Conservation (phyloP, 2,113 vertebrate genomes). For the Toxotes chatareus region DNA sequence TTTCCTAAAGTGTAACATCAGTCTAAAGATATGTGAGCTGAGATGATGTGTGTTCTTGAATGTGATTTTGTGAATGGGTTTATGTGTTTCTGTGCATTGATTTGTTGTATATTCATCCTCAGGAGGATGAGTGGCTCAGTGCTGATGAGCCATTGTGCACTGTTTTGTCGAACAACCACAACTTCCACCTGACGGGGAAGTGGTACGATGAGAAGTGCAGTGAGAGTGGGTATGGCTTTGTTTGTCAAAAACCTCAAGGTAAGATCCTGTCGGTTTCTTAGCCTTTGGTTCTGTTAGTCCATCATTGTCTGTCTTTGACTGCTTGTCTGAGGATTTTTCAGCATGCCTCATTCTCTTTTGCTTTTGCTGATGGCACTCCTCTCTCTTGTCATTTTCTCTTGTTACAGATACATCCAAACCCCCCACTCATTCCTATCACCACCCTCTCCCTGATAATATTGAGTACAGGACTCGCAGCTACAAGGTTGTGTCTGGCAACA, state of each 20-base stretch:
- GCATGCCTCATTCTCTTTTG: neutral
- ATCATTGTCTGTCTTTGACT: conserved; percentile 1
- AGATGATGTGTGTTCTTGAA: neutral
- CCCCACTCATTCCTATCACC: conserved; percentile 80
- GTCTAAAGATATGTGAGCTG: neutral
- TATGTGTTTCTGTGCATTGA: conserved; percentile 9
- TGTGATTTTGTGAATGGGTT: neutral
- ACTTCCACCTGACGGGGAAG: conserved; percentile 92
- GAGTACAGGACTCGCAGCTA: conserved; percentile 91
- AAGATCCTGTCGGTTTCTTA: conserved; percentile 49
- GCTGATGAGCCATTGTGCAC: conserved; percentile 84
- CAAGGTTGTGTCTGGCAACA: conserved; percentile 88
- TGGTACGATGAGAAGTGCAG: conserved; percentile 94
- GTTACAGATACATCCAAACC: conserved; percentile 80
- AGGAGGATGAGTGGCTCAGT: conserved; percentile 71
- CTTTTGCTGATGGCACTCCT: neutral
- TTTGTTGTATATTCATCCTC: neutral
- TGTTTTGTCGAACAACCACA: conserved; percentile 90
- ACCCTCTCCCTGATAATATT: conserved; percentile 85
- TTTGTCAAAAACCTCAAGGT: conserved; percentile 94
- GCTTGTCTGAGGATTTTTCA: neutral
- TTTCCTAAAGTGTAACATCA: neutral
- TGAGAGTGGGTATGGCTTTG: conserved; percentile 88
- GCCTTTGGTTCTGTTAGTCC: neutral
- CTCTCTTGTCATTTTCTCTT: conserved; percentile 17